These are phyloP conservation scores for Acanthaster planci DNA, from an alignment of 35 echinoderm and acorn worm genomes.

Conservation along the genomic window DNA sequence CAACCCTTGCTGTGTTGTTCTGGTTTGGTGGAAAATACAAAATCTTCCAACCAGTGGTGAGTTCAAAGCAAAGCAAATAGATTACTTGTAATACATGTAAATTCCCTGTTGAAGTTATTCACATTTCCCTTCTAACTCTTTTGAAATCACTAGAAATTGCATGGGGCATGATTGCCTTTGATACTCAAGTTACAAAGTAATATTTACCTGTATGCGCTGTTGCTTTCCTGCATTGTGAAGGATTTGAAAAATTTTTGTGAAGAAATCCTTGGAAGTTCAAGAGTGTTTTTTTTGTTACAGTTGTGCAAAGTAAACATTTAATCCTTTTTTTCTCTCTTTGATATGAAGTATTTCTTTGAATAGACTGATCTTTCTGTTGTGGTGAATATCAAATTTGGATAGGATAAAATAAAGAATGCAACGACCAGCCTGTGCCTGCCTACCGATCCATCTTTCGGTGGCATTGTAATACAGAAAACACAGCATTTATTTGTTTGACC, in stretches of 20 bases:
- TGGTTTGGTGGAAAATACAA: conserved; percentile 58
- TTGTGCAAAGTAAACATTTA: neutral
- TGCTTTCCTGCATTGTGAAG: neutral
- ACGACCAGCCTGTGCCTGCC: too few species aligned
- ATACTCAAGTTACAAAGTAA: neutral
- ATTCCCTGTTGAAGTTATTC: neutral
- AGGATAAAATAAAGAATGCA: too few species aligned
- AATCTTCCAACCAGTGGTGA: conserved; percentile 74
- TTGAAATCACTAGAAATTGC: too few species aligned
- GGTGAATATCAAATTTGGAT: neutral
- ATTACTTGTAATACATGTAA: neutral
- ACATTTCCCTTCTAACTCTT: too few species aligned
- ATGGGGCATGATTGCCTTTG: neutral
- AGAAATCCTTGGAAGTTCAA: neutral
- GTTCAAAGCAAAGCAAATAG: neutral
- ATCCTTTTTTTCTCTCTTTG: too few species aligned
- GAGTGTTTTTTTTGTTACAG: neutral
- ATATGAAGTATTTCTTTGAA: neutral
- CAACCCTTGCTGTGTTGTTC: conserved; percentile 24
- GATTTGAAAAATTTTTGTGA: neutral
- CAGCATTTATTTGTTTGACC: too few species aligned
- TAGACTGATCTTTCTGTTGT: neutral
- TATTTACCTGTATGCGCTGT: neutral
- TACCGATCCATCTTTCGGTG: too few species aligned
- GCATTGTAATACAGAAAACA: too few species aligned